Evolutionary conservation across 2,888 invertebrate genomes (phyloP).

Genomic region (Dolichopus griseipennis): DNA sequence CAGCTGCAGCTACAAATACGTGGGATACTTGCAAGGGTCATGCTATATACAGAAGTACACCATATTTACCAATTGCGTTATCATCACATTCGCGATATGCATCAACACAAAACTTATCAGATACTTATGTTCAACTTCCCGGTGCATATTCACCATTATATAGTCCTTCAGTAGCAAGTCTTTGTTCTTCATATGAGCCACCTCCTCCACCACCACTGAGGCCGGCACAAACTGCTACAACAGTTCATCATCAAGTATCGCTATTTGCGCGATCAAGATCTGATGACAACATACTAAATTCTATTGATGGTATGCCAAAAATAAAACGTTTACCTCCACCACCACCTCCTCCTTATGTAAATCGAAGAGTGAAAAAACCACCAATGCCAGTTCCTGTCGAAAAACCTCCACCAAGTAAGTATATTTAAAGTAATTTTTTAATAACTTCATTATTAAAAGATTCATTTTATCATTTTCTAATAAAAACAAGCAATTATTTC

Average conservation of each 20-base stretch:
- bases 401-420: slow-evolving; percentile 43
- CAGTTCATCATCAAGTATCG: slow-evolving; percentile 37
- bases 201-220: slow-evolving; percentile 56
- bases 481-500: not conserved
- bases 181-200: slow-evolving; percentile 57
- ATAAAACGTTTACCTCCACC: slow-evolving; percentile 50
- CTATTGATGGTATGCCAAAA: slow-evolving; percentile 49
- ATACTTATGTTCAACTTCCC: slow-evolving; percentile 63
- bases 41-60: slow-evolving; percentile 72
- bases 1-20: slow-evolving; percentile 30
- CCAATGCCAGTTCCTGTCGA: slow-evolving; percentile 46
- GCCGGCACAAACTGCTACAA: slow-evolving; percentile 37
- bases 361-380: slow-evolving; percentile 40
- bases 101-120: slow-evolving; percentile 70
- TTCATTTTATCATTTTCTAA: too few species aligned
- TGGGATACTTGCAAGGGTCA: slow-evolving; percentile 53
- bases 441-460: not conserved
- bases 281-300: slow-evolving; percentile 71
- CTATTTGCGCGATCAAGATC: slow-evolving; percentile 63
- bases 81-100: slow-evolving; percentile 63
- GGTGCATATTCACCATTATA: slow-evolving; percentile 53
- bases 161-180: slow-evolving; percentile 55
- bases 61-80: slow-evolving; percentile 61
- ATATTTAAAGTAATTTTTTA: not conserved
- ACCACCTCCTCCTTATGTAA: slow-evolving; percentile 48